These are phyloP conservation scores for Noctuana brunneofusca DNA, from an alignment of 2,888 invertebrate genomes.

Conservation along the genomic window DNA sequence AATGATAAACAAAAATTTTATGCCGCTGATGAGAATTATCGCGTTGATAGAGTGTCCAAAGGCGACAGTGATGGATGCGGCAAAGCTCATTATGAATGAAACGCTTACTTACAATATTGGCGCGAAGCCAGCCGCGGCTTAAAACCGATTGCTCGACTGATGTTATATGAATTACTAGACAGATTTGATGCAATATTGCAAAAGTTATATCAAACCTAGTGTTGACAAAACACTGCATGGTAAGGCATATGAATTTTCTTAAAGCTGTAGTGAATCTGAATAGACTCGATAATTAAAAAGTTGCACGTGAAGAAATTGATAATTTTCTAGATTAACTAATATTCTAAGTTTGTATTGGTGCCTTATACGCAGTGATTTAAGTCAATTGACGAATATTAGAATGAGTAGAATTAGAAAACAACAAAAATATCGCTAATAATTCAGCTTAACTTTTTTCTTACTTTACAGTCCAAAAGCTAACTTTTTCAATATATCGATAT, in stretches of 20 bases:
- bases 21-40: conserved; percentile 40
- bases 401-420: neutral
- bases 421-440: neutral
- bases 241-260: neutral
- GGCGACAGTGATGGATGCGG: conserved; percentile 59
- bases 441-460: neutral
- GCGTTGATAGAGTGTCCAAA: conserved; percentile 39
- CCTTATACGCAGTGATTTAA: neutral
- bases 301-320: neutral
- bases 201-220: neutral
- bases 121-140: conserved; percentile 44
- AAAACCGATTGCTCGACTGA: conserved; percentile 23
- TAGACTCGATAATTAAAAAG: neutral
- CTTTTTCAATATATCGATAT: conserved; percentile 47
- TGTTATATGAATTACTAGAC: conserved; percentile 27
- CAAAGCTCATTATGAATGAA: conserved; percentile 47
- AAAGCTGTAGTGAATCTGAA: neutral
- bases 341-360: neutral
- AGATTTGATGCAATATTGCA: neutral
- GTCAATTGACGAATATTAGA: neutral
- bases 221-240: neutral
- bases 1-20: conserved; percentile 17
- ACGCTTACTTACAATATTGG: conserved; percentile 48
- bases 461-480: conserved; percentile 52
- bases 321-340: neutral